Conservation (phyloP, 2,113 vertebrate species). For the Hyperopisus bebe region DNA sequence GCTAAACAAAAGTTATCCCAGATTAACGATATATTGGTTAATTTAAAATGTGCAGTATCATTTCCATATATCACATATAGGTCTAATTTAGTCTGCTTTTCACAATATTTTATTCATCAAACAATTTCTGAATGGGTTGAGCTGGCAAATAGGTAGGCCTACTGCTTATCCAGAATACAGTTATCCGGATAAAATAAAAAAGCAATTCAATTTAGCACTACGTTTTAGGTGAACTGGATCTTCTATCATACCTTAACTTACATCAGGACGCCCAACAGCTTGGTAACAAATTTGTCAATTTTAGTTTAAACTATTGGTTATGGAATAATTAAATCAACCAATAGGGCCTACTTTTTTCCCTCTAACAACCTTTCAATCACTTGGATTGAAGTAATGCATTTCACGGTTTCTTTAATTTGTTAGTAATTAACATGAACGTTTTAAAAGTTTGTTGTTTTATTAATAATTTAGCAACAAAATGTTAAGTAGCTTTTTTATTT, state of each 20-base stretch:
- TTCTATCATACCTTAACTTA: background rate
- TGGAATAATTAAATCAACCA: background rate
- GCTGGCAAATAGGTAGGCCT: background rate
- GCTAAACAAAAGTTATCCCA: background rate
- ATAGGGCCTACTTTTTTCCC: background rate
- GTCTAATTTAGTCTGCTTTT: background rate
- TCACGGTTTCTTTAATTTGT: background rate
- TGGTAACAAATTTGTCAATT: background rate
- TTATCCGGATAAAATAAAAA: background rate
- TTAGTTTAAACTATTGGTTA: background rate
- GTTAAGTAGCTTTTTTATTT: background rate
- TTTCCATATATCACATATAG: background rate
- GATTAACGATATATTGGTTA: background rate
- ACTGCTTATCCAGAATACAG: background rate
- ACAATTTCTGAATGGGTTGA: background rate
- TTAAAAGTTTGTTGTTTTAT: background rate
- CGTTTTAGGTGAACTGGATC: background rate
- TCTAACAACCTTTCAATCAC: background rate
- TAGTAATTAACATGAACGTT: background rate
- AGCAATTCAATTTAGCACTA: background rate
- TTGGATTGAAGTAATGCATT: background rate
- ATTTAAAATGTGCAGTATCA: background rate
- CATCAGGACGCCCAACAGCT: background rate
- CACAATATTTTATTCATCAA: background rate
- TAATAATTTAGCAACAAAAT: background rate